phyloP scores from a whole-genome alignment of 2,113 vertebrate species.

The Xenopus tropicalis region DNA sequence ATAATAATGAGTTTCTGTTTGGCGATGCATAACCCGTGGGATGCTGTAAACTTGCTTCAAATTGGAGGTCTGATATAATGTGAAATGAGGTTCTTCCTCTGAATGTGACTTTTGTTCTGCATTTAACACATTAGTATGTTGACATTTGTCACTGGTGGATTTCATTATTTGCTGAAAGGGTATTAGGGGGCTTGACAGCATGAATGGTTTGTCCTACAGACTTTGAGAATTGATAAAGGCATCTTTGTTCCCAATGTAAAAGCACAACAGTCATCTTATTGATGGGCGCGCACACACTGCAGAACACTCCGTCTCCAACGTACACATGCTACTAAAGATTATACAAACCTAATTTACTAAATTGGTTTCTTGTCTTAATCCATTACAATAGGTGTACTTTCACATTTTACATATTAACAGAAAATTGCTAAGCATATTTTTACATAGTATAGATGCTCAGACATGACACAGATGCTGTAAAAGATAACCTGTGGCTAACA shows the following conservation, averaged over 20 bases:
- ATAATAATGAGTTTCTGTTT: slow-evolving; percentile 57
- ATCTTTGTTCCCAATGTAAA: slow-evolving; percentile 86
- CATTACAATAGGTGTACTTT: no score
- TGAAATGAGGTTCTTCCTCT: slow-evolving; percentile 70
- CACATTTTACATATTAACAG: no score
- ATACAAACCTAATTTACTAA: slow-evolving; percentile 19
- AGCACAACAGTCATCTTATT: slow-evolving; percentile 81
- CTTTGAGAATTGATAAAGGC: slow-evolving; percentile 74
- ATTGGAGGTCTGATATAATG: slow-evolving; percentile 67
- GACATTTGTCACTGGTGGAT: slow-evolving; percentile 87
- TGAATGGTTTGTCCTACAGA: slow-evolving; percentile 76
- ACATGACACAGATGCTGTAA: no score
- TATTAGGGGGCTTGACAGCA: slow-evolving; percentile 66
- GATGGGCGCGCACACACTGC: slow-evolving; percentile 53
- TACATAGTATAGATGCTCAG: no score
- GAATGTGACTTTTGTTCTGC: slow-evolving; percentile 82
- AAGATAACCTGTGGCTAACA: no score
- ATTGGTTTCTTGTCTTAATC: slow-evolving; percentile 1
- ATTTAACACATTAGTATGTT: slow-evolving; percentile 80
- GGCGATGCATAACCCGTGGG: slow-evolving; percentile 61
- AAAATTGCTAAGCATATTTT: no score
- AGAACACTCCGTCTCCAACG: slow-evolving; percentile 24
- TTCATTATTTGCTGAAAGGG: slow-evolving; percentile 82
- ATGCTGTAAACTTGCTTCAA: slow-evolving; percentile 60
- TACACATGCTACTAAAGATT: slow-evolving; percentile 30